Evolutionary conservation across 2,888 invertebrate genomes (phyloP), one percentile per base, ranked within the genome.

Genomic region (Acanthoscelides obtectus): DNA sequence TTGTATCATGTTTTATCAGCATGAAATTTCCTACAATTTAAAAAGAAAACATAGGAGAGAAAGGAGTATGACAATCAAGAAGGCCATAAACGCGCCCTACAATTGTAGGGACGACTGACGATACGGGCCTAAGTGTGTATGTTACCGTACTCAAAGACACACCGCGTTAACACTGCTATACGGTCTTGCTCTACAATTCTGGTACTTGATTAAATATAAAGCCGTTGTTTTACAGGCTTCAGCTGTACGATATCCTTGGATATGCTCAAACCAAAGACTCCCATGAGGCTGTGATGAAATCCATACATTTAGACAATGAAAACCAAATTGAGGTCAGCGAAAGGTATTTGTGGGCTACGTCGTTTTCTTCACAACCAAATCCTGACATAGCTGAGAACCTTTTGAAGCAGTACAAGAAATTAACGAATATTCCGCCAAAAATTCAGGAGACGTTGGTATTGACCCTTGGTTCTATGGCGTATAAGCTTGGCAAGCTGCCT

Each of bases 261-360:
- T 91, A 92, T 0, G 88, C 91, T 0, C 93, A 93, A 81, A 94
- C 93, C 0, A 80, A 86, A 2, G 88, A 89, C 1, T 88, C 92
- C 0, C 92, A 94, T 81, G 87, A 88, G 75, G 93, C 93, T 2
- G 90, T 91, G 1, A 90, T 91, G 86, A 89, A 90, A 75, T 86
- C 89, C 27, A 86, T 94, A 6, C 86, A 88, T 69, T 88, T 90
- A 71, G 85, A 87, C 17, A 87, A 88, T n/a, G 87, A 88, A 45
- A 83, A 86, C 12, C 79, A 84, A 64, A 74, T 79, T n/a, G 86
- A 87, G 19, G 74, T 81, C 0, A 84, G 89, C 27, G 95, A 95
- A 81, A 86, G 93, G 72, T 94, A 94, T 83, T 86, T 95, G 0
- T 91, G 94, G 88, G 90, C 92, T 0, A 82, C 93, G 12, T 92